phyloP scores from a whole-genome alignment of 2,113 vertebrate species.

The Pavo muticus region DNA sequence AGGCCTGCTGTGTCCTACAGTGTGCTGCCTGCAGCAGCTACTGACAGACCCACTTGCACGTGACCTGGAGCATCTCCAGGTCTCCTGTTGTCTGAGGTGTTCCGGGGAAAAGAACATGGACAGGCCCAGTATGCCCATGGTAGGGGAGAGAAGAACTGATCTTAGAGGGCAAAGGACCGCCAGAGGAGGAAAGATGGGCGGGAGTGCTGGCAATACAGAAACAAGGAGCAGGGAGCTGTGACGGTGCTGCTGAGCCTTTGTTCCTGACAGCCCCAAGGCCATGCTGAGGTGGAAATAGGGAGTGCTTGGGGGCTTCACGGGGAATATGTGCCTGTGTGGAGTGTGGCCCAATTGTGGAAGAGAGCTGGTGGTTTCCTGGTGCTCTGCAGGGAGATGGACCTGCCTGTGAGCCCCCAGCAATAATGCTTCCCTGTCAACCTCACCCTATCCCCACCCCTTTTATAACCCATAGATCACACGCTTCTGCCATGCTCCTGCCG shows the following conservation, averaged over 20 bases:
- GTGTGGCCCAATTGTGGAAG: not conserved
- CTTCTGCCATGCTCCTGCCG: slow-evolving; percentile 1
- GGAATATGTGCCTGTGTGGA: not conserved
- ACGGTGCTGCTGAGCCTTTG: not conserved
- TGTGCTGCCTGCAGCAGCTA: not conserved
- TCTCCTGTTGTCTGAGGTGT: not conserved
- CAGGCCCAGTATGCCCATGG: not conserved
- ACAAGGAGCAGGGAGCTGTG: not conserved
- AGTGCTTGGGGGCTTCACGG: not conserved
- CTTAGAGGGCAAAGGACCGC: not conserved
- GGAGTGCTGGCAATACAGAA: not conserved
- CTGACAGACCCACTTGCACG: not conserved
- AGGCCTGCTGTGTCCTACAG: not conserved
- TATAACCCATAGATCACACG: not conserved
- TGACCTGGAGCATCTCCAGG: not conserved
- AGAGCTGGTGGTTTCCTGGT: not conserved
- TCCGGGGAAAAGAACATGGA: not conserved
- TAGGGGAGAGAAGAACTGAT: not conserved
- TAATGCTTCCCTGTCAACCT: not conserved
- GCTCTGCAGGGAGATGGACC: not conserved
- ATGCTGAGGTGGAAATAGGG: not conserved
- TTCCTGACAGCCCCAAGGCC: not conserved
- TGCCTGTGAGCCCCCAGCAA: rapidly evolving
- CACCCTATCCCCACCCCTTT: not conserved
- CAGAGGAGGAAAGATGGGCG: not conserved